phyloP scores from a whole-genome alignment of 2,888 invertebrate genomes.

The Pachycephus smyrnensis region DNA sequence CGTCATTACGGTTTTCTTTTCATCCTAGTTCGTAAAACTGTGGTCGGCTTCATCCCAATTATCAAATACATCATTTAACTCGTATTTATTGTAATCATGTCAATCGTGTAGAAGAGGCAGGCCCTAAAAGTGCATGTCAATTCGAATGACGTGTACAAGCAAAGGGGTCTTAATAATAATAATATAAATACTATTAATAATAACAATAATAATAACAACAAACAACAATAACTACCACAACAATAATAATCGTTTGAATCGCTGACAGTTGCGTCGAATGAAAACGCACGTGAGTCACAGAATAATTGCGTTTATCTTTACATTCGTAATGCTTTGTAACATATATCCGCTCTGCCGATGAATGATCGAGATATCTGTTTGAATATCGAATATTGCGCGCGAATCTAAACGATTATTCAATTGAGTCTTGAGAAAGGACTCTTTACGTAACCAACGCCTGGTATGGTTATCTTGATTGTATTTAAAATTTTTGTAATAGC shows the following conservation, averaged over 20 bases:
- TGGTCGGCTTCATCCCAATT: background rate
- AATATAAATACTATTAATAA: background rate
- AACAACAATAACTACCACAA: background rate
- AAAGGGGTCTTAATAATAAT: background rate
- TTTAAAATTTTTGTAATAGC: background rate
- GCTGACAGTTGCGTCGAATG: background rate
- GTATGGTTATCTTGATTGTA: background rate
- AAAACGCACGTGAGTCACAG: background rate
- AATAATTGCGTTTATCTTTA: background rate
- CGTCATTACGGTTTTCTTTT: background rate
- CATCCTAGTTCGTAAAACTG: background rate
- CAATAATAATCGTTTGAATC: background rate
- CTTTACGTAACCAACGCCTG: background rate
- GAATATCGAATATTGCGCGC: background rate
- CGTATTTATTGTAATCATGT: background rate
- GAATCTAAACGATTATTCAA: background rate
- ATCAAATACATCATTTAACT: background rate
- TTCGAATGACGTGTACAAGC: background rate
- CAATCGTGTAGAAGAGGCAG: background rate
- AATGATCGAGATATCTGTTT: background rate
- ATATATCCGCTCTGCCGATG: background rate
- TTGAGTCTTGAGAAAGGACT: background rate
- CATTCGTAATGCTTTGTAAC: background rate
- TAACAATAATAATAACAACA: background rate
- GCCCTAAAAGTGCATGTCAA: background rate